Conservation (phyloP, 2,797 vertebrate genomes). For the Ptychadena robeensis region DNA sequence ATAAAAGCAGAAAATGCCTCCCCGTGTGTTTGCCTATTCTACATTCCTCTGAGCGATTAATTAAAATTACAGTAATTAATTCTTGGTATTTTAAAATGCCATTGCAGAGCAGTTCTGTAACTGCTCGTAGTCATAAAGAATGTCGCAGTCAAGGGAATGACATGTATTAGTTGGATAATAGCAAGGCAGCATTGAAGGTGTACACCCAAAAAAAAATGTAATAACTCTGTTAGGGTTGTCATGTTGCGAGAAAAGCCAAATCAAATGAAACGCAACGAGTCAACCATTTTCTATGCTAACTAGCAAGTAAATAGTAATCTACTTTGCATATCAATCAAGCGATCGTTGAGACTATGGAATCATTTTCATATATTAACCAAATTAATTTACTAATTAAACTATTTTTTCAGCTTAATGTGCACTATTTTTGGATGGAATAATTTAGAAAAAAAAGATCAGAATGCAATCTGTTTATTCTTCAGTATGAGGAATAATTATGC, state of each 20-base stretch:
- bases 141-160: slow-evolving; percentile 31
- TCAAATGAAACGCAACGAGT: slow-evolving; percentile 27
- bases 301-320: slow-evolving; percentile 9
- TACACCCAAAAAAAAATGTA: slow-evolving; percentile 35
- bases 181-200: neutral
- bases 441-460: neutral
- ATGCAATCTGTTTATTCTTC: neutral
- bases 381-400: slow-evolving; percentile 27
- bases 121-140: slow-evolving; percentile 55
- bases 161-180: slow-evolving; percentile 42
- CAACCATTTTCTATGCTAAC: slow-evolving; percentile 5
- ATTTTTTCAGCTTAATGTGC: neutral
- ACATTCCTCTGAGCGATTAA: slow-evolving; percentile 53
- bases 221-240: slow-evolving; percentile 50
- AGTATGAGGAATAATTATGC: neutral
- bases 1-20: slow-evolving; percentile 30
- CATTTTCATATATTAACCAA: slow-evolving; percentile 4
- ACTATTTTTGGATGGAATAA: neutral
- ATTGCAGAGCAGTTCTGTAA: slow-evolving; percentile 40
- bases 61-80: slow-evolving; percentile 61
- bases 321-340: slow-evolving; percentile 33
- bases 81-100: slow-evolving; percentile 56
- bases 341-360: slow-evolving; percentile 7
- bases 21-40: slow-evolving; percentile 20
- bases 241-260: slow-evolving; percentile 17